Conservation (phyloP, 2,888 invertebrate species). For the Harpalus rubripes region DNA sequence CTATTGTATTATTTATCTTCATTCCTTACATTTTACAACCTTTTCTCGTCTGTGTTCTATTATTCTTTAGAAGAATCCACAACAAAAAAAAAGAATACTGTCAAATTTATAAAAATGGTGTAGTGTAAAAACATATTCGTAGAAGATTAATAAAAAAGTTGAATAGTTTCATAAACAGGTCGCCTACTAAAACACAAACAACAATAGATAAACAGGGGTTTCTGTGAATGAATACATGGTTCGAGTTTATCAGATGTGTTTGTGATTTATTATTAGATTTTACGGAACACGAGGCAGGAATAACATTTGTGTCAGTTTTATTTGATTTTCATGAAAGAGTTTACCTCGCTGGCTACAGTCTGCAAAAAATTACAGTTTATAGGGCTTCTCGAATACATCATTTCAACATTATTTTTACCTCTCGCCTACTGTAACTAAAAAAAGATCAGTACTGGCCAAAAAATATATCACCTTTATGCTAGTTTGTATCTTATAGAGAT, state of each 20-base stretch:
- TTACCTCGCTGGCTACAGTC: too few species aligned
- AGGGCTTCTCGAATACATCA: too few species aligned
- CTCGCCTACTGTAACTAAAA: too few species aligned
- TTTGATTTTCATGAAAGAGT: too few species aligned
- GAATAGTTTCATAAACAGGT: background rate
- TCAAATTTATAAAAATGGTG: background rate
- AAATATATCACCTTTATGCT: too few species aligned
- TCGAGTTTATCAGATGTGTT: background rate
- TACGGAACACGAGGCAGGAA: background rate
- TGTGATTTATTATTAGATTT: background rate
- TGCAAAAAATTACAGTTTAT: too few species aligned
- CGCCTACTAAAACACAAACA: background rate
- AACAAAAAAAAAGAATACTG: conserved; percentile 2
- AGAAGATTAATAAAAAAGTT: background rate
- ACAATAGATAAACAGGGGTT: background rate
- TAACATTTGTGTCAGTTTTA: background rate
- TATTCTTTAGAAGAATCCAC: background rate
- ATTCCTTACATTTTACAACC: conserved; percentile 20
- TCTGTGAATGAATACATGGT: background rate
- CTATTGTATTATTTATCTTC: conserved; percentile 39
- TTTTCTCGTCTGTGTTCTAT: too few species aligned
- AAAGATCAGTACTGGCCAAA: too few species aligned
- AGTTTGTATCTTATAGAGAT: too few species aligned
- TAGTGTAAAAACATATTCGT: background rate
- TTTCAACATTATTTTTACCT: too few species aligned